Conservation (phyloP, 2,113 vertebrate genomes). For the Apodemus speciosus region DNA sequence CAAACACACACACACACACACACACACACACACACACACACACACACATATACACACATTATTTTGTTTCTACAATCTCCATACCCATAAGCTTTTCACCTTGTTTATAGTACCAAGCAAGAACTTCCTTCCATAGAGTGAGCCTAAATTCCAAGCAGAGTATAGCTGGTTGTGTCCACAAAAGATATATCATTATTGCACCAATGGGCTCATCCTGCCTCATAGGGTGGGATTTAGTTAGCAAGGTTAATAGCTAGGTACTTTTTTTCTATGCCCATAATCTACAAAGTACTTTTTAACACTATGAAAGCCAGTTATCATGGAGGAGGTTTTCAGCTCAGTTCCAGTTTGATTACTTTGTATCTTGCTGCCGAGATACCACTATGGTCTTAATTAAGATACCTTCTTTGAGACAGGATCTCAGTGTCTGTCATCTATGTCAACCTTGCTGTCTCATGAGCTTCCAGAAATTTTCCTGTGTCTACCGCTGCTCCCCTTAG, state of each 20-base stretch:
- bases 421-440: too few species aligned
- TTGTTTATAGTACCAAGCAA: neutral
- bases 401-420: neutral
- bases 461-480: neutral
- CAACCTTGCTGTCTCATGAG: too few species aligned
- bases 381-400: neutral
- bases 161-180: too few species aligned
- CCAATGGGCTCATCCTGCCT: neutral
- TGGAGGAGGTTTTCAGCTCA: neutral
- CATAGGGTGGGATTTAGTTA: neutral
- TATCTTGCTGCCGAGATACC: neutral
- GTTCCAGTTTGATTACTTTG: neutral
- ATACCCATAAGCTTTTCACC: neutral
- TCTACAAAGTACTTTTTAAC: neutral
- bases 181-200: neutral
- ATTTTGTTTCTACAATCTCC: neutral
- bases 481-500: neutral
- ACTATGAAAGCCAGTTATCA: neutral
- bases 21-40: neutral
- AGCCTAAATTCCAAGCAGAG: neutral
- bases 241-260: neutral
- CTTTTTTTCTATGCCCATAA: neutral
- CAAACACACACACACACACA: neutral
- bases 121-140: neutral
- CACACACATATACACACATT: neutral